Evolutionary conservation across 64 coral and sea anemone species (phyloP).

Genomic region (Trachythela sp.): DNA sequence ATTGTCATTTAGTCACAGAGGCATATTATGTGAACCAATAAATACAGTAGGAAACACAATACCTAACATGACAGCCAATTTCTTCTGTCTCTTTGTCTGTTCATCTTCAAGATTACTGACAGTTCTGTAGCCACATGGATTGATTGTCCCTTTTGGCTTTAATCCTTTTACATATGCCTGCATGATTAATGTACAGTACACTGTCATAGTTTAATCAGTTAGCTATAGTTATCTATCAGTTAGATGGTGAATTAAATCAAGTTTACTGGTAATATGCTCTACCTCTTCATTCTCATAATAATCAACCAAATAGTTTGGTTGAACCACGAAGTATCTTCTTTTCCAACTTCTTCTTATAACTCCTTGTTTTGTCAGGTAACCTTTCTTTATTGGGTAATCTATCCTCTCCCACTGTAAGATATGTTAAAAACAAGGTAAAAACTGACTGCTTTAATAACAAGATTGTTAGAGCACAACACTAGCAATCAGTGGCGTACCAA

Average conservation of each 20-base stretch:
- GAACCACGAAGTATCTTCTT: slow-evolving; percentile 81
- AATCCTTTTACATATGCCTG: slow-evolving; percentile 77
- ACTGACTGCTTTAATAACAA: too few species aligned
- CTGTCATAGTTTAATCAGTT: too few species aligned
- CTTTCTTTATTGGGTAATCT: slow-evolving; percentile 65
- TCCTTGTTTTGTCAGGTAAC: slow-evolving; percentile 82
- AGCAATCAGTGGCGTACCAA: too few species aligned
- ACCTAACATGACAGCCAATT: slow-evolving; percentile 69
- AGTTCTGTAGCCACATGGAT: slow-evolving; percentile 69
- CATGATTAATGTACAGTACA: too few species aligned
- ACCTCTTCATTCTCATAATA: slow-evolving; percentile 95
- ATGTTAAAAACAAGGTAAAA: neutral
- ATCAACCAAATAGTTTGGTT: slow-evolving; percentile 70
- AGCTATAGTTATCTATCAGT: too few species aligned
- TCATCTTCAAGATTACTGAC: slow-evolving; percentile 52
- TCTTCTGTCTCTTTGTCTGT: slow-evolving; percentile 57
- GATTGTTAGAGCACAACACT: too few species aligned
- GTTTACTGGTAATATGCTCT: neutral
- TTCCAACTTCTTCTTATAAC: slow-evolving; percentile 87
- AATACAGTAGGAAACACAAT: slow-evolving; percentile 3
- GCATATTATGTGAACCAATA: too few species aligned
- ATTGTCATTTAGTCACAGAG: too few species aligned
- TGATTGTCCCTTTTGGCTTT: slow-evolving; percentile 78
- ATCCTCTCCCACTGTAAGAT: slow-evolving; percentile 59
- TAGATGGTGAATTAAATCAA: too few species aligned